These are phyloP conservation scores for Hippopotamyrus pictus DNA, from an alignment of 2,797 vertebrate genomes.

Conservation along the genomic window DNA sequence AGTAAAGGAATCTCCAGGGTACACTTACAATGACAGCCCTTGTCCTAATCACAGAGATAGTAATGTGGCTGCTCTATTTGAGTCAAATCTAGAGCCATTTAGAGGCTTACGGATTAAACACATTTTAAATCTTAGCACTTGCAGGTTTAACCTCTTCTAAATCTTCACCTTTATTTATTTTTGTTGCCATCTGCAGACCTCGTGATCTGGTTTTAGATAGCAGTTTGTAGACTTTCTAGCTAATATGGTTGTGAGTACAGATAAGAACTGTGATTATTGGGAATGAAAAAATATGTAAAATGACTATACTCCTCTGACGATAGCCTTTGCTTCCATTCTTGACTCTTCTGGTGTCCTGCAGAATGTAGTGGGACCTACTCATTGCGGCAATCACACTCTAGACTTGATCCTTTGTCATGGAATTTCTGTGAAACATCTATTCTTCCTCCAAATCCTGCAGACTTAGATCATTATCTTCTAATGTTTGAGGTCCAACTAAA, in stretches of 20 bases:
- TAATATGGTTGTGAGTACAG: not conserved
- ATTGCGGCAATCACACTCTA: not conserved
- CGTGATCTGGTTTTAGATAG: not conserved
- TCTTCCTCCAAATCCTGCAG: not conserved
- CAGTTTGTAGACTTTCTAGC: not conserved
- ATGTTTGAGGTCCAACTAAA: not conserved
- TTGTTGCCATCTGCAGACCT: not conserved
- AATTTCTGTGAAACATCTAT: not conserved
- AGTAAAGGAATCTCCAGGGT: too few relatives aligned
- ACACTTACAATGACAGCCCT: not conserved
- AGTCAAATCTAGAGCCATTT: not conserved
- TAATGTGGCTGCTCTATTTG: not conserved
- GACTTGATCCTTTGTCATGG: not conserved
- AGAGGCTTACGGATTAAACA: not conserved
- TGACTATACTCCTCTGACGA: not conserved
- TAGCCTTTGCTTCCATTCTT: not conserved
- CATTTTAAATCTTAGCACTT: not conserved
- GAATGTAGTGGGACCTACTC: not conserved
- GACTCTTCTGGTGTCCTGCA: not conserved
- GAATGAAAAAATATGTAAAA: not conserved
- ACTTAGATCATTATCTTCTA: not conserved
- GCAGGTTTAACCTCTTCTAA: not conserved
- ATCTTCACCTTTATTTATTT: not conserved
- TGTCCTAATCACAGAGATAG: not conserved
- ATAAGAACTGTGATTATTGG: not conserved